phyloP scores from a whole-genome alignment of 2,113 vertebrate genomes.

The Anguilla rostrata region DNA sequence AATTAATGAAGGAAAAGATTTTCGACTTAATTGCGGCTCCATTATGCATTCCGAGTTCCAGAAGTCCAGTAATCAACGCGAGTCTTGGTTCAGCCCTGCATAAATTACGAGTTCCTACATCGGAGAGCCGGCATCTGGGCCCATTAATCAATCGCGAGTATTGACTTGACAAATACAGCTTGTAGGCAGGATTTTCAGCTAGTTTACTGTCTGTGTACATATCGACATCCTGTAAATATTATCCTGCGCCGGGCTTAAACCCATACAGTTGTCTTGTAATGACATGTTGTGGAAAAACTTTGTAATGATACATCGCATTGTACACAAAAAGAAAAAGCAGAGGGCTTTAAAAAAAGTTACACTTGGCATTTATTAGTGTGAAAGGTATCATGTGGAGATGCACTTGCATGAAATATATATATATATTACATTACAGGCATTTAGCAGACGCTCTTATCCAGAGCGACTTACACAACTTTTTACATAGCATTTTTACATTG shows the following conservation, averaged over 20 bases:
- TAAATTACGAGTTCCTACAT: constrained; percentile 42
- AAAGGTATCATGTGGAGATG: too few relatives aligned
- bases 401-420: too few relatives aligned
- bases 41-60: constrained; percentile 25
- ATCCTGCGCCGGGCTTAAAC: constrained; percentile 8
- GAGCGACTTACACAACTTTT: too few relatives aligned
- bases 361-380: not conserved
- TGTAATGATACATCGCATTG: not conserved
- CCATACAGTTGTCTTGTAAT: not conserved
- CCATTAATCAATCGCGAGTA: constrained; percentile 44
- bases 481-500: too few relatives aligned
- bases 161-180: constrained; percentile 46
- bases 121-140: constrained; percentile 26
- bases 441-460: too few relatives aligned
- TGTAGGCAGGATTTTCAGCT: constrained; percentile 42
- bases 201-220: constrained; percentile 41
- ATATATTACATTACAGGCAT: too few relatives aligned
- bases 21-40: constrained; percentile 38
- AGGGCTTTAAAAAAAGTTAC: not conserved
- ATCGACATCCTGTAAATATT: constrained; percentile 48
- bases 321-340: not conserved
- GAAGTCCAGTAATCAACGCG: constrained; percentile 34
- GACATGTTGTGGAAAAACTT: constrained; percentile 1
- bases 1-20: constrained; percentile 8
- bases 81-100: constrained; percentile 31